Conservation (phyloP, 2,888 invertebrate species). For the Labia minor region DNA sequence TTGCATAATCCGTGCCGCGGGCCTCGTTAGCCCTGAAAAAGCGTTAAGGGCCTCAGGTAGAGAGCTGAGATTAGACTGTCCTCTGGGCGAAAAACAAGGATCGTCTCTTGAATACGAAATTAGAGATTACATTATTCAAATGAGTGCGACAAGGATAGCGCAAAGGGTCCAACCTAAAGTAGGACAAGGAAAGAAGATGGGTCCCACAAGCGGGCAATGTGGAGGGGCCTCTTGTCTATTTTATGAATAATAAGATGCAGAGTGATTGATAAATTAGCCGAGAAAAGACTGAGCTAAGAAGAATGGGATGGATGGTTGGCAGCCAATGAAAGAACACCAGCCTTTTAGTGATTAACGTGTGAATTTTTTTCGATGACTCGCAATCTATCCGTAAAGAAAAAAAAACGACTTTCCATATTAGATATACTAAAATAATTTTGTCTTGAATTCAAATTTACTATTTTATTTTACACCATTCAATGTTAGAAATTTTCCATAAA, state of each 20-base stretch:
- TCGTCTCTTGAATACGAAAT: conserved; percentile 7
- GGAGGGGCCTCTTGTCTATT: conserved; percentile 13
- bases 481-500: too few relatives aligned
- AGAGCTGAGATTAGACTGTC: conserved; percentile 7
- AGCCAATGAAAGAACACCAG: background rate
- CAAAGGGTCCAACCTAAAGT: background rate
- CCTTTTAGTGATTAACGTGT: background rate
- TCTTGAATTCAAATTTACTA: background rate
- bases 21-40: conserved; percentile 13
- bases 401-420: background rate
- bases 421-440: background rate
- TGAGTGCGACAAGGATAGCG: background rate
- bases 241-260: conserved; percentile 13
- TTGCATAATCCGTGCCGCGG: conserved; percentile 13
- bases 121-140: conserved; percentile 13
- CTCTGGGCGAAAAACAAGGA: conserved; percentile 13
- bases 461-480: too few relatives aligned
- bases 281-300: conserved; percentile 8
- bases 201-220: background rate
- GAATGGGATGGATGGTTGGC: background rate
- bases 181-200: background rate
- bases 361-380: background rate
- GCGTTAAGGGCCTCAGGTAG: conserved; percentile 13
- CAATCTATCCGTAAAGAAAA: background rate
- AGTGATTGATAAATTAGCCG: conserved; percentile 8